These are phyloP conservation scores for Valencia hispanica DNA, from an alignment of 2,797 vertebrate species.

Conservation along the genomic window DNA sequence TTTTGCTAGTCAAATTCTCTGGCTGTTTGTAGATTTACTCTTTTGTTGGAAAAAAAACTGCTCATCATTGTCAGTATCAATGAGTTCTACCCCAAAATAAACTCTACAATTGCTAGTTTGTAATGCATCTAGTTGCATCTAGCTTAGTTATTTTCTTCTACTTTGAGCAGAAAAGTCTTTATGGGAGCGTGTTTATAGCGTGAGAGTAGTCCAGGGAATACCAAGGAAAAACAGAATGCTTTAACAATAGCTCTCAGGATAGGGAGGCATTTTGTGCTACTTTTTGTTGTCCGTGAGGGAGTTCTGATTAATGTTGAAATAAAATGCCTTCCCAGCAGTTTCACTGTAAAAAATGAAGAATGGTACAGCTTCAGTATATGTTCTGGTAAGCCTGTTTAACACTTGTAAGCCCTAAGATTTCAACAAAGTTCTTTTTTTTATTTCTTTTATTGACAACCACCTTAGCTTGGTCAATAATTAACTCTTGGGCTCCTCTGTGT, in stretches of 20 bases:
- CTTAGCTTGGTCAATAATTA: conserved; percentile 73
- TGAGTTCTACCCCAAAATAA: neutral
- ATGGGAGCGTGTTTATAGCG: conserved; percentile 21
- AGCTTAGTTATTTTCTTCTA: conserved; percentile 5
- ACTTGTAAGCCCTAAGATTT: conserved; percentile 53
- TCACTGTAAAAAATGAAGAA: conserved; percentile 44
- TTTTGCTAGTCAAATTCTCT: neutral
- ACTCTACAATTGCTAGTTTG: neutral
- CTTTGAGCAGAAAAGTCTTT: neutral
- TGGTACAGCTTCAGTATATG: conserved; percentile 34
- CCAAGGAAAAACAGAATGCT: conserved; percentile 33
- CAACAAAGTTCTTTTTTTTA: conserved; percentile 38
- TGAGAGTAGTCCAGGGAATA: conserved; percentile 21
- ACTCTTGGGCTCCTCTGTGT: conserved; percentile 69
- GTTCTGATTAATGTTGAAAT: conserved; percentile 28
- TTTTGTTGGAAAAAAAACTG: conserved; percentile 7
- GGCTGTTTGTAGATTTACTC: neutral
- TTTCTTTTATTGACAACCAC: conserved; percentile 60
- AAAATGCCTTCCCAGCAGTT: conserved; percentile 44
- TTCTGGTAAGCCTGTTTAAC: conserved; percentile 41
- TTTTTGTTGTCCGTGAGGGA: conserved; percentile 22
- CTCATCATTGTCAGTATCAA: neutral
- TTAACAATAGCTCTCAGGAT: conserved; percentile 40
- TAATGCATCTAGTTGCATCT: neutral
- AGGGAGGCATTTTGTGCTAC: conserved; percentile 22